Base-by-base conservation (phyloP, 2,113 vertebrate species). In the Heliornis fulica region DNA sequence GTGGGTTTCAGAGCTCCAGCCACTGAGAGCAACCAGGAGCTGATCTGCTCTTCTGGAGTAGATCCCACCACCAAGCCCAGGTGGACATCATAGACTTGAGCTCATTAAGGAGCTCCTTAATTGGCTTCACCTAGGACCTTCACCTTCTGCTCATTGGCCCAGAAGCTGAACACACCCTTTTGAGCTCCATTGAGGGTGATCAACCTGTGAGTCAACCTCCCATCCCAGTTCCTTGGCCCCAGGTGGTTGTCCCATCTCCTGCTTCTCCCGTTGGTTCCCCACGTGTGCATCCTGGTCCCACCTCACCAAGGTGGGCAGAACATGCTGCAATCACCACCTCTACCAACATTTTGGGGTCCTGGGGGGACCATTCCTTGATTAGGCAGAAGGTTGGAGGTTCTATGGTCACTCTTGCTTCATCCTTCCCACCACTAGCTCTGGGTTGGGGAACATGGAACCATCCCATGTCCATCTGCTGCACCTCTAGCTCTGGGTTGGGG, bases 361-460 rank as follows among this genome's bases (percentile, higher is more conserved):
- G n/a, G n/a, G 29, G 20, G 43, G 43, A 23, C 56, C 5, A 5
- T 13, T 10, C 15, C 32, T 10, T 4, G 12, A 15, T 18, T 23
- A 3, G 0, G 3, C 26, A n/a, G 13, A 11, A 32, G 1, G 3
- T 20, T 29, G 16, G 34, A 20, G 1, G 28, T 31, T 48, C 6
- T 17, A 2, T 0, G 3, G 25, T 22, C 46, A 7, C 31, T 25
- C 43, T 4, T 18, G 43, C 21, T 13, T 46, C 13, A 25, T 29
- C 48, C 25, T 54, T 36, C 23, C 19, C 4, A 2, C 15, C 17
- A n/a, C n/a, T n/a, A n/a, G n/a, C n/a, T n/a, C 25, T 7, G 21
- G 32, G n/a, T n/a, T n/a, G n/a, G n/a, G n/a, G n/a, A n/a, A n/a
- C n/a, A n/a, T n/a, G n/a, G n/a, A n/a, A n/a, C n/a, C n/a, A n/a